A percentile compares a stretch with the other conserved stretches of the same genome.
phyloP scores from a whole-genome alignment of 1,140 invertebrate species.

The Caerostris extrusa region DNA sequence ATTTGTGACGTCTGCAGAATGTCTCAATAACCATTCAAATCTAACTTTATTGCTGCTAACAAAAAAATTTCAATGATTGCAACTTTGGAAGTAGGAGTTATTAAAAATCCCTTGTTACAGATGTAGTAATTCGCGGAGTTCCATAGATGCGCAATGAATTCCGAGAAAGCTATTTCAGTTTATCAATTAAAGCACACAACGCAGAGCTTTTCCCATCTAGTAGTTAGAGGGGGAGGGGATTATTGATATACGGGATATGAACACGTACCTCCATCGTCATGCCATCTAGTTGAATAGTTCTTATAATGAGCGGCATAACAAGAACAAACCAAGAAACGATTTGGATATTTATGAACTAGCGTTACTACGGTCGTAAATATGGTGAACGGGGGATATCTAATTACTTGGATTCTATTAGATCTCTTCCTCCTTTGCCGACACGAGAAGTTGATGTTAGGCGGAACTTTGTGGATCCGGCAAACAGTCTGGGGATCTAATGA shows the following conservation, averaged over 20 bases:
- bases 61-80: background rate
- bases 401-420: conserved; percentile 60
- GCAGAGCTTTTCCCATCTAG: conserved; percentile 17
- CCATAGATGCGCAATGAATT: conserved; percentile 49
- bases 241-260: conserved; percentile 75
- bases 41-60: conserved; percentile 12
- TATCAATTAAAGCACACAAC: conserved; percentile 68
- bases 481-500: conserved; percentile 60
- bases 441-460: conserved; percentile 46
- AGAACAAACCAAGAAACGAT: conserved; percentile 76
- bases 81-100: background rate
- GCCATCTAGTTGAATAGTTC: conserved; percentile 59
- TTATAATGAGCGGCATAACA: conserved; percentile 72
- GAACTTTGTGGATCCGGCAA: conserved; percentile 61
- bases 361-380: conserved; percentile 72
- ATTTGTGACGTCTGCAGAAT: background rate
- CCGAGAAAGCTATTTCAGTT: conserved; percentile 65
- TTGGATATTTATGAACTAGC: conserved; percentile 76
- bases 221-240: conserved; percentile 15
- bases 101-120: background rate
- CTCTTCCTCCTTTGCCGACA: conserved; percentile 63
- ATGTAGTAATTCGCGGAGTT: conserved; percentile 30
- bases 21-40: conserved; percentile 17
- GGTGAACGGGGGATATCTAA: conserved; percentile 69
- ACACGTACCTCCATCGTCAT: conserved; percentile 73